A percentile compares a stretch with the other conserved stretches of the same genome.
Evolutionary conservation across 1,140 invertebrate species (phyloP).

Genomic region (Brachionus sp.): DNA sequence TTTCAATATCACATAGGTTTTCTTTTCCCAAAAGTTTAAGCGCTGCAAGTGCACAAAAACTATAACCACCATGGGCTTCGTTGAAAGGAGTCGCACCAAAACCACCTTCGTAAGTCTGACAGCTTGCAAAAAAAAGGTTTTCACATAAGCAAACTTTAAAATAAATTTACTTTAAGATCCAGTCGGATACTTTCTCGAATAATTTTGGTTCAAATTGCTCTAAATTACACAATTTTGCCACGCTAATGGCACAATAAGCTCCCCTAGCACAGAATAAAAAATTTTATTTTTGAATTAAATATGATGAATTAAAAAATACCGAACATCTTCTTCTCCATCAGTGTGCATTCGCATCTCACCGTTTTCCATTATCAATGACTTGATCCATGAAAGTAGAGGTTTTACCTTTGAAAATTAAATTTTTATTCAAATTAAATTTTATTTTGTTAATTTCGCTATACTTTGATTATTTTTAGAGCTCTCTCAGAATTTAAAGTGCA

Average conservation of each 20-base stretch:
- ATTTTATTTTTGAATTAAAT: background rate
- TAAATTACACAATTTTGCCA: constrained; percentile 81
- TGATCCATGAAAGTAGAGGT: constrained; percentile 47
- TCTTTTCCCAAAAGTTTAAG: constrained; percentile 76
- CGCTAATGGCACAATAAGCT: constrained; percentile 85
- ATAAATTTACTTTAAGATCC: constrained; percentile 69
- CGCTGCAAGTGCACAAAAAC: constrained; percentile 89
- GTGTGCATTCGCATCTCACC: constrained; percentile 25
- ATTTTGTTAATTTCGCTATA: constrained; percentile 51
- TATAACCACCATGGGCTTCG: constrained; percentile 97
- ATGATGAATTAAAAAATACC: constrained; percentile 48
- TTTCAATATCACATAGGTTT: constrained; percentile 73
- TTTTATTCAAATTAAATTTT: background rate
- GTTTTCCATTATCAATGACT: background rate
- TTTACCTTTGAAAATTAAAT: constrained; percentile 54
- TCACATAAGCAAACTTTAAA: background rate
- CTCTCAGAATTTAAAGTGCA: constrained; percentile 80
- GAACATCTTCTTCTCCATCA: constrained; percentile 88
- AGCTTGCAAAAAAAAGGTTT: constrained; percentile 55
- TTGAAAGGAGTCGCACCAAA: constrained; percentile 87
- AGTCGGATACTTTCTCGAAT: constrained; percentile 80
- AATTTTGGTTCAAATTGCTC: constrained; percentile 66
- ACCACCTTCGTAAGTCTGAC: constrained; percentile 97
- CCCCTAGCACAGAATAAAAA: constrained; percentile 64
- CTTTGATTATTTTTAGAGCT: constrained; percentile 80